phyloP scores from a whole-genome alignment of 2,113 vertebrate species.

The Podilymbus podiceps region DNA sequence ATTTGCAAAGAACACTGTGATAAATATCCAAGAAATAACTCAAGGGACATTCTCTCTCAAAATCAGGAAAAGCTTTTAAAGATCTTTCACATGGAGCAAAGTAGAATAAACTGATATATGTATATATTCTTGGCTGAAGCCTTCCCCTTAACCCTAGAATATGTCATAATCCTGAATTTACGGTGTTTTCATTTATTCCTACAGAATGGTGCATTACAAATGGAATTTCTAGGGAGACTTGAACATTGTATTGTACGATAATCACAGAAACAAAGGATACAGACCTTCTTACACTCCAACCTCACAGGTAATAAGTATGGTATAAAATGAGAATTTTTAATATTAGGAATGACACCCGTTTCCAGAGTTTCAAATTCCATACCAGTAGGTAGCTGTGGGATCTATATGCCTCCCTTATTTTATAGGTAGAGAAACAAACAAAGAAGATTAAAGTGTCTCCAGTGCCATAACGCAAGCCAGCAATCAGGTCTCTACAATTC shows the following conservation, averaged over 20 bases:
- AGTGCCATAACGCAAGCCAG: not conserved
- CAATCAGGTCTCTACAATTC: not conserved
- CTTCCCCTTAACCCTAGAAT: not conserved
- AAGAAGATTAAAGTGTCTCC: not conserved
- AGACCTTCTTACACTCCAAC: not conserved
- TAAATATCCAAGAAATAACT: not conserved
- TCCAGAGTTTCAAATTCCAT: not conserved
- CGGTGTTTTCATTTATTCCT: not conserved
- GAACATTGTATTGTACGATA: not conserved
- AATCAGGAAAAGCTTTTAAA: not conserved
- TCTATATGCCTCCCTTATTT: not conserved
- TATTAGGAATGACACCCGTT: not conserved
- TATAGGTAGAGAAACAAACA: not conserved
- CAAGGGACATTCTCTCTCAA: not conserved
- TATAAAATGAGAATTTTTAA: not conserved
- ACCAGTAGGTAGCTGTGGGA: not conserved
- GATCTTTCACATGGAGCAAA: not conserved
- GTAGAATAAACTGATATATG: not conserved
- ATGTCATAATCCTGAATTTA: conserved; percentile 7
- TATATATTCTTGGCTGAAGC: not conserved
- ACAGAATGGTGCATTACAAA: not conserved
- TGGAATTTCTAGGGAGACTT: not conserved
- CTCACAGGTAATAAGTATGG: not conserved
- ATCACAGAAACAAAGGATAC: not conserved
- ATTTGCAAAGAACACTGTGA: not conserved